A percentile compares a stretch with the other conserved stretches of the same genome.
Conservation (phyloP, 2,888 invertebrate species). For the Oligia strigilis region DNA sequence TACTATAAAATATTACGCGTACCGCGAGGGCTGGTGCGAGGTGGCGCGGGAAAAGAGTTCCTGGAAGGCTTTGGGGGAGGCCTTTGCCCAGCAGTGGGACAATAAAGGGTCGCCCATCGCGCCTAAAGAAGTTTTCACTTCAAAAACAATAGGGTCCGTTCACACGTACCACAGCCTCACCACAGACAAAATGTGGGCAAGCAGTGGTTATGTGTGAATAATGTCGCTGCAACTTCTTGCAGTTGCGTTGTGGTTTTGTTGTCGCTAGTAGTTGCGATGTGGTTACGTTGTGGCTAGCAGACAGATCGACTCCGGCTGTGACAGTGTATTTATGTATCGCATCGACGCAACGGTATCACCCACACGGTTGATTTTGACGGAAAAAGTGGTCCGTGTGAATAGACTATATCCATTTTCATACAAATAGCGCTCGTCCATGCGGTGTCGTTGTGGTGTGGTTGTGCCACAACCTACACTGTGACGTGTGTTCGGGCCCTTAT, state of each 20-base stretch:
- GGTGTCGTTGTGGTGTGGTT: neutral
- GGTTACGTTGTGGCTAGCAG: neutral
- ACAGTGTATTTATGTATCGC: neutral
- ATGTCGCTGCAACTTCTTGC: neutral
- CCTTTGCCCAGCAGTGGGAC: no score
- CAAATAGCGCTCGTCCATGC: neutral
- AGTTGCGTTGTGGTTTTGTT: neutral
- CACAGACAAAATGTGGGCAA: neutral
- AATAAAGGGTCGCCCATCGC: no score
- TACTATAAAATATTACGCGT: no score
- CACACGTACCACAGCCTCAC: neutral
- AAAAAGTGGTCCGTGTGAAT: no score
- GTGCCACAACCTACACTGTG: no score
- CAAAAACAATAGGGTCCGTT: neutral
- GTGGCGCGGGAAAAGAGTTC: no score
- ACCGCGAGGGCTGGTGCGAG: no score
- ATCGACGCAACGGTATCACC: no score
- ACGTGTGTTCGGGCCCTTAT: neutral
- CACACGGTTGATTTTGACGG: no score
- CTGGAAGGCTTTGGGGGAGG: no score
- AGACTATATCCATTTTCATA: neutral
- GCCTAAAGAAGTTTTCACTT: no score
- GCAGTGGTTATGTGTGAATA: neutral
- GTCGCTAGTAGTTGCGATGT: neutral
- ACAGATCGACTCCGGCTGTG: neutral